phyloP scores from a whole-genome alignment of 2,113 vertebrate species.

The Nothobranchius kuhntae region DNA sequence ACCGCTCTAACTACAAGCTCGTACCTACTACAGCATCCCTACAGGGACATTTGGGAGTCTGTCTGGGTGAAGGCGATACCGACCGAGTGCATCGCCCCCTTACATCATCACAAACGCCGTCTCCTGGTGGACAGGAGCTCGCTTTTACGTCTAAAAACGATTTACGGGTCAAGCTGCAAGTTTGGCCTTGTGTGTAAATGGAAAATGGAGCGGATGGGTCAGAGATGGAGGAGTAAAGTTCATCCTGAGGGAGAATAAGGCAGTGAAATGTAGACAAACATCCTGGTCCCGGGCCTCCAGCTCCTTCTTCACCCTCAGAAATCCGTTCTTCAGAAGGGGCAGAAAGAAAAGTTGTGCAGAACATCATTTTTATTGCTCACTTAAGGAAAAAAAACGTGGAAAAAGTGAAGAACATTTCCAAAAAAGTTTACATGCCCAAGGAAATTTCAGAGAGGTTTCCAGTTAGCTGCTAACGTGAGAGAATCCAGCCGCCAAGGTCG shows the following conservation, averaged over 20 bases:
- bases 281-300: slow-evolving; percentile 50
- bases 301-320: slow-evolving; percentile 44
- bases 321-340: slow-evolving; percentile 72
- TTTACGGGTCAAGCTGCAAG: slow-evolving; percentile 72
- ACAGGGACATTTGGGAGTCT: slow-evolving; percentile 51
- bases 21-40: slow-evolving; percentile 58
- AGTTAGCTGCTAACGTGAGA: too few species aligned
- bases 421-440: neutral
- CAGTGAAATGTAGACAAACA: slow-evolving; percentile 82
- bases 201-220: slow-evolving; percentile 59
- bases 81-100: slow-evolving; percentile 57
- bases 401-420: neutral
- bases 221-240: slow-evolving; percentile 74
- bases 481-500: too few species aligned
- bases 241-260: slow-evolving; percentile 82
- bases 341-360: slow-evolving; percentile 81
- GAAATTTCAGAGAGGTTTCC: too few species aligned
- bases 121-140: slow-evolving; percentile 38
- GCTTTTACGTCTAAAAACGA: slow-evolving; percentile 76
- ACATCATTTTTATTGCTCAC: slow-evolving; percentile 64
- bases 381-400: neutral
- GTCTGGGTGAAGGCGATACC: slow-evolving; percentile 50
- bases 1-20: slow-evolving; percentile 6
- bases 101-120: slow-evolving; percentile 52
- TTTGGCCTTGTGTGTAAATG: slow-evolving; percentile 54